phyloP scores from a whole-genome alignment of 2,797 vertebrate species.

The Pogonophryne albipinna region DNA sequence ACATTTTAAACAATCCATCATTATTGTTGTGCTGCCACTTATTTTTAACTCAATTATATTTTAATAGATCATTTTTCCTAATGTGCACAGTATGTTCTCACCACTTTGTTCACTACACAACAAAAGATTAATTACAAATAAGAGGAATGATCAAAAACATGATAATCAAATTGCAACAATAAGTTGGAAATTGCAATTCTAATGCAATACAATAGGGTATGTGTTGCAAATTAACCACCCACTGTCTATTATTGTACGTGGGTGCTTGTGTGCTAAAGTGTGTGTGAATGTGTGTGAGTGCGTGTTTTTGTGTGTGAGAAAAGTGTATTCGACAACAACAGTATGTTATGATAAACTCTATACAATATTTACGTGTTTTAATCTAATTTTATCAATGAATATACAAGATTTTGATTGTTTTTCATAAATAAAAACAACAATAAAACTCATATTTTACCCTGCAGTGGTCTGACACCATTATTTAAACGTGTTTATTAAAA shows the following conservation, averaged over 20 bases:
- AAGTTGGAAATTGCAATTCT: conserved; percentile 80
- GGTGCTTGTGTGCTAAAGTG: conserved; percentile 11
- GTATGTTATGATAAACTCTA: conserved; percentile 1
- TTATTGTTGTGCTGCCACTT: conserved; percentile 81
- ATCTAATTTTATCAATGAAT: neutral
- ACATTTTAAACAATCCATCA: conserved; percentile 87
- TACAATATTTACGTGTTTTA: neutral
- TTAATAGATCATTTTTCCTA: conserved; percentile 88
- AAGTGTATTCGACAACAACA: neutral
- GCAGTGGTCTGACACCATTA: neutral
- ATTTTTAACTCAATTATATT: conserved; percentile 88
- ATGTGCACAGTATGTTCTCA: conserved; percentile 74
- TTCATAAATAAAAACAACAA: neutral
- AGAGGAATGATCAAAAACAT: conserved; percentile 89
- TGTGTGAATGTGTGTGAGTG: neutral
- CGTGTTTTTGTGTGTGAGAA: conserved; percentile 1
- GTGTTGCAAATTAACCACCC: conserved; percentile 76
- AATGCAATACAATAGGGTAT: conserved; percentile 80
- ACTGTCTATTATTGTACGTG: conserved; percentile 54
- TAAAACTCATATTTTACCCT: neutral
- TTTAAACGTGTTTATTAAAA: neutral
- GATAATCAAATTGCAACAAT: conserved; percentile 85
- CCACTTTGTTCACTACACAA: conserved; percentile 85
- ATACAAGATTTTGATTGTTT: neutral
- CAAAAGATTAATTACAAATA: conserved; percentile 86